Evolutionary conservation across 2,113 vertebrate genomes (phyloP).

Genomic region (Clarias magur): DNA sequence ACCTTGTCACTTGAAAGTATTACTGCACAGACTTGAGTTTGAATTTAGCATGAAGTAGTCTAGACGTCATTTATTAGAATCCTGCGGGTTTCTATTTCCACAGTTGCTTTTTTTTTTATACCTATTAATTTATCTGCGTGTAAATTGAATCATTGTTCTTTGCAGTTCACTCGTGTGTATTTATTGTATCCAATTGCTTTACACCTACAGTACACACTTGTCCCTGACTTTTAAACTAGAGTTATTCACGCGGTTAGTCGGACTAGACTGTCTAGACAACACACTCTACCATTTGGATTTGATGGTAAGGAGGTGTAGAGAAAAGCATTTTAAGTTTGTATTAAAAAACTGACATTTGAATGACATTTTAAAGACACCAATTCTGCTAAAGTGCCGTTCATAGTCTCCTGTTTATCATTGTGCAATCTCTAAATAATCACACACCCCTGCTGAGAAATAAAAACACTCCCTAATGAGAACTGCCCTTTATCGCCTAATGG

Average conservation of each 20-base stretch:
- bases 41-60: too few relatives aligned
- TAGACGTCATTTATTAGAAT: neutral
- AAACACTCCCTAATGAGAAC: neutral
- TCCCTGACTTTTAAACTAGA: neutral
- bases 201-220: conserved; percentile 16
- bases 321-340: neutral
- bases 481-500: neutral
- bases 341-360: neutral
- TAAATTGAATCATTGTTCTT: neutral
- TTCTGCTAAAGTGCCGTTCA: neutral
- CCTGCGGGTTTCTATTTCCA: neutral
- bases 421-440: neutral
- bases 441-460: neutral
- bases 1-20: too few relatives aligned
- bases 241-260: neutral
- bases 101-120: neutral
- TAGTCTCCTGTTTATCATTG: neutral
- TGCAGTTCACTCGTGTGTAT: neutral
- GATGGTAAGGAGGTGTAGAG: neutral
- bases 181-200: neutral
- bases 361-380: neutral
- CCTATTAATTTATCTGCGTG: neutral
- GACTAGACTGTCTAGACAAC: neutral
- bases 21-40: too few relatives aligned
- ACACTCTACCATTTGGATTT: neutral